A percentile compares a stretch with the other conserved stretches of the same genome.
Evolutionary conservation across 2,797 vertebrate species (phyloP).

Genomic region (Graptemys geographica): DNA sequence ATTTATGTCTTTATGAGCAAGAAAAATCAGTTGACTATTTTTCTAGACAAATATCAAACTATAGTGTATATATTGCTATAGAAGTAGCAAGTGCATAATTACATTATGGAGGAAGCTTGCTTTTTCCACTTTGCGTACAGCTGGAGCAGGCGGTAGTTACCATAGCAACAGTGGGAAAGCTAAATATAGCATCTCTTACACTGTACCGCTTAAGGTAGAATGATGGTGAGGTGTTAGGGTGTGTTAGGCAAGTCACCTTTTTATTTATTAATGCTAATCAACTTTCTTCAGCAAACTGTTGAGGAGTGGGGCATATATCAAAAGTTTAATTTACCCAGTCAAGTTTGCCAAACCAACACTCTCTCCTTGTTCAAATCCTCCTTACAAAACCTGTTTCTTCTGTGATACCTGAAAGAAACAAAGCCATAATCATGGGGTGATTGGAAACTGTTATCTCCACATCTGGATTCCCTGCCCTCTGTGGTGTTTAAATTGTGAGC

Average conservation of each 20-base stretch:
- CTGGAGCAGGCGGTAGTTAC: constrained; percentile 81
- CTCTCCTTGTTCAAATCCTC: fast-evolving
- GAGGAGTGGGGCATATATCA: neutral
- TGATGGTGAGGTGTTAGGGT: constrained; percentile 72
- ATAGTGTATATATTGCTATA: constrained; percentile 73
- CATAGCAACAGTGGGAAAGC: constrained; percentile 80
- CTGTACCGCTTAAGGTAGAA: constrained; percentile 80
- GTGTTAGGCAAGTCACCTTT: constrained; percentile 57
- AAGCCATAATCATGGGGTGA: neutral
- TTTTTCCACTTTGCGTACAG: constrained; percentile 80
- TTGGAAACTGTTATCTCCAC: neutral
- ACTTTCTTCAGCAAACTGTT: constrained; percentile 27
- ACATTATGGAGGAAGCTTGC: constrained; percentile 78
- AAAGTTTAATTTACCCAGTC: neutral
- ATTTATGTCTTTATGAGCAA: neutral
- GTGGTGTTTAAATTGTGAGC: neutral
- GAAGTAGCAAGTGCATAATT: constrained; percentile 80
- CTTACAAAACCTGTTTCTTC: neutral
- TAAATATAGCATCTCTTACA: constrained; percentile 80
- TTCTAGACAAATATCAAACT: constrained; percentile 71
- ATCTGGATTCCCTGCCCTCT: neutral
- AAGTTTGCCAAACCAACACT: neutral
- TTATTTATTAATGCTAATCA: constrained; percentile 64
- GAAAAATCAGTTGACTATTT: constrained; percentile 43
- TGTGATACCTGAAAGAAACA: neutral